Evolutionary conservation across 2,888 invertebrate species (phyloP).

Genomic region (Caenorhabditis virilis): DNA sequence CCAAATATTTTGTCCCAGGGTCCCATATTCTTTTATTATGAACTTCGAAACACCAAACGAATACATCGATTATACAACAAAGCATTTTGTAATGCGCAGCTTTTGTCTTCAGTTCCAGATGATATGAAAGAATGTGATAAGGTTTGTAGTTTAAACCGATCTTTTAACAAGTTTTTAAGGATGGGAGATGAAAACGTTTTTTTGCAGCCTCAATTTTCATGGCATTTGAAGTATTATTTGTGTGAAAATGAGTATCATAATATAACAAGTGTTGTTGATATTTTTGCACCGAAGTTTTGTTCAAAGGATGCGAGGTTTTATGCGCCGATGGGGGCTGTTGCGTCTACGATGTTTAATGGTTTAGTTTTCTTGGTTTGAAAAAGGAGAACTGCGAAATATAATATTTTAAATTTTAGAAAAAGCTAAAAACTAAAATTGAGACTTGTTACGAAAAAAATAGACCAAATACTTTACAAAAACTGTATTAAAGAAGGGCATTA

Average conservation of each 20-base stretch:
- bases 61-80: constrained; percentile 14
- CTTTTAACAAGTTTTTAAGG: too few species aligned
- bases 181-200: too few species aligned
- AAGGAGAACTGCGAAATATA: background rate
- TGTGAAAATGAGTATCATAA: constrained; percentile 3
- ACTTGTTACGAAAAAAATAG: too few species aligned
- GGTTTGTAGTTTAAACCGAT: too few species aligned
- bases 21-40: constrained; percentile 33
- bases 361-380: background rate
- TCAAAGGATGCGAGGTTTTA: background rate
- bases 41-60: constrained; percentile 10
- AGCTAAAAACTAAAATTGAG: too few species aligned
- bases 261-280: background rate
- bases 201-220: too few species aligned
- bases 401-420: background rate
- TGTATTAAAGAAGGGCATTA: too few species aligned
- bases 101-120: background rate
- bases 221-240: constrained; percentile 5
- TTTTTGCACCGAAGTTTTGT: constrained; percentile 2
- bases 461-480: too few species aligned
- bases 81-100: constrained; percentile 15
- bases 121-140: too few species aligned
- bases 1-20: constrained; percentile 2
- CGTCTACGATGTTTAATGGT: constrained; percentile 30
- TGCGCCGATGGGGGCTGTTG: constrained; percentile 23